These are phyloP conservation scores for Drosophila orena DNA, from an alignment of 1,140 invertebrate species.

Conservation along the genomic window DNA sequence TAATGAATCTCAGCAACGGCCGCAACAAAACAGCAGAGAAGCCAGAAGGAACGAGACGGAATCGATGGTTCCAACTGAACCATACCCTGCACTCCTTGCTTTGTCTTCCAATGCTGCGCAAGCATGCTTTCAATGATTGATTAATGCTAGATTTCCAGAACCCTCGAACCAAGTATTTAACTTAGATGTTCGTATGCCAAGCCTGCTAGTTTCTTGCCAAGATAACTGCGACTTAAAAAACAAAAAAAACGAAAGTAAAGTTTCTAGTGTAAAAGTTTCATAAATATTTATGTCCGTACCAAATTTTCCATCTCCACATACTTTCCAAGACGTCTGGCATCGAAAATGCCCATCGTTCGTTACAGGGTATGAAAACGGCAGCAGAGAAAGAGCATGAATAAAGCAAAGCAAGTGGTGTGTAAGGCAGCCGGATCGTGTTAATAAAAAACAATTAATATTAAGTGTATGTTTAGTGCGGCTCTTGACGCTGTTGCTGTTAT, in stretches of 20 bases:
- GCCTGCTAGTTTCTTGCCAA: background rate
- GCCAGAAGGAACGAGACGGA: constrained; percentile 20
- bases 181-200: no score
- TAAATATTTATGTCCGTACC: background rate
- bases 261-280: background rate
- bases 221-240: background rate
- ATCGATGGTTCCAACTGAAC: background rate
- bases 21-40: constrained; percentile 34
- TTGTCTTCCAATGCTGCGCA: background rate
- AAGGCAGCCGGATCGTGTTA: constrained; percentile 66
- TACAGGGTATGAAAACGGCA: constrained; percentile 16
- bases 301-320: background rate
- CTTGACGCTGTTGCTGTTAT: constrained; percentile 64
- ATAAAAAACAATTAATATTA: constrained; percentile 83
- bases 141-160: no score
- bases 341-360: background rate
- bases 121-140: no score
- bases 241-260: background rate
- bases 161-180: no score
- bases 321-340: background rate
- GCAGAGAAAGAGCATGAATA: constrained; percentile 5
- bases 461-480: constrained; percentile 78
- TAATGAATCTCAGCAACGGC: constrained; percentile 72
- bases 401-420: constrained; percentile 31
- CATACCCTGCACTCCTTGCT: background rate